Evolutionary conservation across 2,797 vertebrate genomes (phyloP), one percentile per base, ranked within the genome.

Genomic region (Acanthiza pusilla): DNA sequence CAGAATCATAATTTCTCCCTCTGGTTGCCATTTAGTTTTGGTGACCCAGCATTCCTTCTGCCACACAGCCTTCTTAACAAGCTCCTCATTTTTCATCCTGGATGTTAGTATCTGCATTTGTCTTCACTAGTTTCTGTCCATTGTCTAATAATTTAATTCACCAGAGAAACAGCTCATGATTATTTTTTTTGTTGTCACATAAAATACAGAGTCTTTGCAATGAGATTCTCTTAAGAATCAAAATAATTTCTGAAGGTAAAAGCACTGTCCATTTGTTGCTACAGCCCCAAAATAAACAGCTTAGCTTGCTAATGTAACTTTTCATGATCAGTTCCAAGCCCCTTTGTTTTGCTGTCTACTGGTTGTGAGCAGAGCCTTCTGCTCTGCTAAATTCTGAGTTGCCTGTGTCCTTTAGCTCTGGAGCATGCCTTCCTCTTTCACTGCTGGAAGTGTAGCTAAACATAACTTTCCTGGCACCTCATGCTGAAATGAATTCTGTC

Each of bases 341-440:
- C 68, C 19, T 88, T 77, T 85, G 60, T 78, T 83, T 87, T 91
- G 47, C 71, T 89, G 42, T 79, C 55, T 85, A 5, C 50, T 80
- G 70, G 11, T 70, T 91, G 68, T 58, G 80, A 73, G 45, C 70
- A 76, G 84, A 78, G 58, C 55, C 71, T 87, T 74, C 57, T 85
- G 80, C 67, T 76, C 42, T 93, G 76, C 73, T 94, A 32, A 85
- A 51, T 68, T 72, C 88, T 91, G 72, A 85, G 61, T 84, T 89
- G 73, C 60, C 32, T 60, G 51, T 91, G 58, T 94, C 73, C 63
- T 2, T 66, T 75, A 81, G 55, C 58, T 94, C 76, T 91, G 82
- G 70, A 88, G 76, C 55, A 29, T 38, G 48, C 78, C 78, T 87
- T 92, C 55, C 16, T 91, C 57, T 53, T 78, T 91, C 82, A 53